Base-by-base conservation (phyloP, 2,888 invertebrate genomes). In the Tetrapedia diversipes region DNA sequence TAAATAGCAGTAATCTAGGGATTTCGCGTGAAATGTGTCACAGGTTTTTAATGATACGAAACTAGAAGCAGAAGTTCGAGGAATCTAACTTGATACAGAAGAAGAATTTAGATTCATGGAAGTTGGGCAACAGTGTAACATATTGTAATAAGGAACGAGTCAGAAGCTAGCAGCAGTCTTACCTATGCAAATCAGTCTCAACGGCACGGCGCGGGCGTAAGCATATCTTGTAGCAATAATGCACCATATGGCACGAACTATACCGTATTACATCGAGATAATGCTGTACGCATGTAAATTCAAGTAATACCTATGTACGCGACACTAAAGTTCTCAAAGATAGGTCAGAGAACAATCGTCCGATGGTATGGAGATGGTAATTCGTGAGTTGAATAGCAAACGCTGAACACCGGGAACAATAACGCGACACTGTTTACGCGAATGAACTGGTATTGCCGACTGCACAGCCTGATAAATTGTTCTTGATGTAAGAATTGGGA, bases 181-280 rank as follows among this genome's bases (percentile, higher is more conserved):
- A 51, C 37, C 34, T 71, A 74, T 74, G 74, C 64, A 74, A 74
- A 74, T 74, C 32, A 64, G 24, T 37, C n/a, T n/a, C n/a, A n/a
- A n/a, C n/a, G n/a, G n/a, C 72, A 8, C 6, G 47, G 32, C 16
- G 53, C n/a, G n/a, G n/a, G 19, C 34, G 60, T 39, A 39, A 72
- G 64, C 64, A 45, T 74, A 74, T 74, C 72, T 69, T 72, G 73
- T 64, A 64, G 72, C 59, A 74, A 72, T 74, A 74, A 74, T 64
- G 64, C 59, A 45, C 49, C 74, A 74, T 74, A 59, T 74, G 74
- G 64, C 41, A 71, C 49, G 29, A 27, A 41, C 60, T 63, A 29
- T 63, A 71, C 32, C 32, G 53, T 34, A 64, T 74, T 72, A 74
- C 73, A 57, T 59, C 59, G 64, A 72, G 74, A 74, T 74, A 74